Base-by-base conservation (phyloP, 2,113 vertebrate species). In the Anthoscopus minutus region DNA sequence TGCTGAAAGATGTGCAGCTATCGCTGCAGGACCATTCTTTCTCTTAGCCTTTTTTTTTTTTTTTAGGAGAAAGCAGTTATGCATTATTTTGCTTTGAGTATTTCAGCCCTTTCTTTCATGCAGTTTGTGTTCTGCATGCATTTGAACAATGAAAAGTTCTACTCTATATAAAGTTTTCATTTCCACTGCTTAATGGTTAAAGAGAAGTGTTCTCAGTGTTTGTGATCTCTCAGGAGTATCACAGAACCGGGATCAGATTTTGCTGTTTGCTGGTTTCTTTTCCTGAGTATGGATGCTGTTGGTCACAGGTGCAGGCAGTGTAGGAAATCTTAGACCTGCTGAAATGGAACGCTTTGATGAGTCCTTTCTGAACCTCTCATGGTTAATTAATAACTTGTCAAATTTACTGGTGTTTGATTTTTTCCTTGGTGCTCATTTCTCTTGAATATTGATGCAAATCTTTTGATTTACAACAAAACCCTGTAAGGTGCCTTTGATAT, bases 21-120 rank as follows among this genome's bases (percentile, higher is more conserved):
- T 33, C 1, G 9, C 48, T 82, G 70, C 65, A 14, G 53, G 30
- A 85, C 1, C n/a, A 0, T 56, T 57, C 48, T 42, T 44, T 50
- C 25, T 56, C 44, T 35, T 6, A 23, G 31, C 45, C 7, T 19
- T 19, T 27, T 44, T n/a, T 11, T 22, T 19, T 19, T 27, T 44
- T n/a, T 11, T 22, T 6, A 12, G 30, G 47, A 47, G 58, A n/a
- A 70, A 73, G 35, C 83, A 30, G 40, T 16, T 27, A 0, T 0
- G 2, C 10, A 0, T 31, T 62, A 2, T 72, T 86, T 61, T 69
- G 45, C 14, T 11, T 9, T 20, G 30, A 10, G 21, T 33, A 0
- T 53, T 44, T 64, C 45, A 64, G 51, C 28, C 18, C 4, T 9
- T 35, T 16, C 31, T 65, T 28, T 24, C 48, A 4, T 7, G 18